These are phyloP conservation scores for Zootoca vivipara DNA, from an alignment of 2,113 vertebrate genomes.

Conservation along the genomic window DNA sequence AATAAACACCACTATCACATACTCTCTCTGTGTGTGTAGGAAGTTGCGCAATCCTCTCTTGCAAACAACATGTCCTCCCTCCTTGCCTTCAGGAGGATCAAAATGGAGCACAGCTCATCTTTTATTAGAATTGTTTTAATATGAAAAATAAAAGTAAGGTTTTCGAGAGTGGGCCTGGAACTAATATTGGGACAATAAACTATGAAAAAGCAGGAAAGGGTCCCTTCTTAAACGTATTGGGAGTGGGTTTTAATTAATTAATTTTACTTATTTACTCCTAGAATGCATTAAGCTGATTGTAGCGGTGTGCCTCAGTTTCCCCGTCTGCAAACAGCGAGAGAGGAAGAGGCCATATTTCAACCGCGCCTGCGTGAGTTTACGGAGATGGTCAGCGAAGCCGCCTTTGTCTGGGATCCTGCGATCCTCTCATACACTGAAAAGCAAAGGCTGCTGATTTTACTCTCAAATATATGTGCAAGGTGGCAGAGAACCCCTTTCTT, in stretches of 20 bases:
- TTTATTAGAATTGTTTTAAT: background rate
- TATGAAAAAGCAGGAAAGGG: background rate
- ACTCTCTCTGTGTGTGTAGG: background rate
- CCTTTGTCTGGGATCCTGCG: background rate
- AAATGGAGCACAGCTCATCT: background rate
- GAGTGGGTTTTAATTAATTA: too few relatives aligned
- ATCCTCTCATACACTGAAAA: background rate
- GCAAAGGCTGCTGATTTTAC: too few relatives aligned
- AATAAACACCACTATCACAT: too few relatives aligned
- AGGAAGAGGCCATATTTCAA: background rate
- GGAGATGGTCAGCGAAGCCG: background rate
- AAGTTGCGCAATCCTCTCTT: background rate
- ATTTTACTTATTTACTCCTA: too few relatives aligned
- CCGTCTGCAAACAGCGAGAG: too few relatives aligned
- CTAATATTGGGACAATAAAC: background rate
- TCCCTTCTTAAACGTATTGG: too few relatives aligned
- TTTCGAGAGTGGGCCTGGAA: background rate
- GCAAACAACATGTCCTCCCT: background rate
- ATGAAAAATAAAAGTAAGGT: background rate
- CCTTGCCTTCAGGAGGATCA: background rate
- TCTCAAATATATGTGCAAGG: background rate
- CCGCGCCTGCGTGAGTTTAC: background rate
- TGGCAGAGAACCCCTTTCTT: background rate
- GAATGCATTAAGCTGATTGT: too few relatives aligned
- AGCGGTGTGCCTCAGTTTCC: background rate